Base-by-base conservation (phyloP, 1,140 invertebrate species). In the Hyposmocoma kahamanoa region DNA sequence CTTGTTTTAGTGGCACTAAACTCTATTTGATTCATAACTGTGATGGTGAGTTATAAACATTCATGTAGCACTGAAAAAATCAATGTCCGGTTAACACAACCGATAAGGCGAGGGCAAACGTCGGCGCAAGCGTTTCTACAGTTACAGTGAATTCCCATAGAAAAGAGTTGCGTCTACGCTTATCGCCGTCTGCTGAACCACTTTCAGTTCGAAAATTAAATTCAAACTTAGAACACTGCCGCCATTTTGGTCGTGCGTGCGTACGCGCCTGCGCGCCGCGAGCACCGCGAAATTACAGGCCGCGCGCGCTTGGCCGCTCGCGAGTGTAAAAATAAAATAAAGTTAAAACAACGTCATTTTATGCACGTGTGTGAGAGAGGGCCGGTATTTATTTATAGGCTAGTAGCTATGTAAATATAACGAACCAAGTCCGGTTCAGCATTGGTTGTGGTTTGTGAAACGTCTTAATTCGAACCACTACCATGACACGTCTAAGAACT, bases 321-420 rank as follows among this genome's bases (percentile, higher is more conserved):
- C 67, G 69, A 51, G 77, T 78, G 77, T 82, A 84, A 84, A 84
- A 84, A 84, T 84, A 84, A 84, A 84, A 82, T 83, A 84, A 82
- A 84, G 70, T 76, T 82, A 80, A 82, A 83, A 79, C 81, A 83
- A 78, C 81, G 79, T 81, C 81, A 84, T 77, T 73, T 79, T 80
- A 65, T 77, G 72, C 71, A 80, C 75, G 76, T 84, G 81, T 84
- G 81, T 62, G 81, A 66, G 81, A 78, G 56, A 52, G 59, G 57
- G 78, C 73, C 70, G 67, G 74, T 84, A 82, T 84, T 84, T 84
- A 84, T 84, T 84, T 84, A 84, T 84, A 84, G 81, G 67, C 73
- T 77, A 83, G 73, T 83, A 82, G 78, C 80, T 81, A 81, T 83
- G 81, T 84, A 76, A 80, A 81, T 77, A 69, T 72, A 79, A 71